Conservation (phyloP, 2,888 invertebrate genomes). For the Lycophotia porphyrea region DNA sequence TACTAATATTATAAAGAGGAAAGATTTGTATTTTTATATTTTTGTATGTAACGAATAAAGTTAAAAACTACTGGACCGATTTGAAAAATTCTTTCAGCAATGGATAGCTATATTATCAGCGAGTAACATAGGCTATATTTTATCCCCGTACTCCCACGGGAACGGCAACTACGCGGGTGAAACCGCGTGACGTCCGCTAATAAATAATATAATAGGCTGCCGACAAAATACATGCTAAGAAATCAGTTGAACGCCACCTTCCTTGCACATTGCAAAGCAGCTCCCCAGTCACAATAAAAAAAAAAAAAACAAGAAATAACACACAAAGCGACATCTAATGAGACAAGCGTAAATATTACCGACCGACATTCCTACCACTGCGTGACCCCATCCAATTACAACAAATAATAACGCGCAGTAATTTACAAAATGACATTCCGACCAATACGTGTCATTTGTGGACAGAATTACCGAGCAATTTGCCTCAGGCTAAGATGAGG, state of each 20-base stretch:
- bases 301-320: conserved; percentile 28
- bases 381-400: conserved; percentile 82
- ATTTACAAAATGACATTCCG: conserved; percentile 87
- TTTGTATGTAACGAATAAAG: too few relatives aligned
- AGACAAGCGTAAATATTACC: conserved; percentile 60
- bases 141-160: too few relatives aligned
- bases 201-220: background rate
- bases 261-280: background rate
- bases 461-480: conserved; percentile 80
- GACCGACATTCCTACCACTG: conserved; percentile 78
- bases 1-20: too few relatives aligned
- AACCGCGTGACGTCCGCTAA: too few relatives aligned
- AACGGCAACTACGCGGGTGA: too few relatives aligned
- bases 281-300: conserved; percentile 13
- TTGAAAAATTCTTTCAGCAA: too few relatives aligned
- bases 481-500: conserved; percentile 70
- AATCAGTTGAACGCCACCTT: too few relatives aligned
- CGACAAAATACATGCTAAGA: background rate
- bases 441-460: conserved; percentile 84
- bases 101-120: too few relatives aligned
- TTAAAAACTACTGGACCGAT: too few relatives aligned
- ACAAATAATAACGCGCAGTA: conserved; percentile 75
- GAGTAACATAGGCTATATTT: too few relatives aligned
- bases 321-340: conserved; percentile 49
- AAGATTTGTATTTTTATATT: too few relatives aligned